Evolutionary conservation across 2,797 vertebrate genomes (phyloP).

Genomic region (Coregonus sp.): DNA sequence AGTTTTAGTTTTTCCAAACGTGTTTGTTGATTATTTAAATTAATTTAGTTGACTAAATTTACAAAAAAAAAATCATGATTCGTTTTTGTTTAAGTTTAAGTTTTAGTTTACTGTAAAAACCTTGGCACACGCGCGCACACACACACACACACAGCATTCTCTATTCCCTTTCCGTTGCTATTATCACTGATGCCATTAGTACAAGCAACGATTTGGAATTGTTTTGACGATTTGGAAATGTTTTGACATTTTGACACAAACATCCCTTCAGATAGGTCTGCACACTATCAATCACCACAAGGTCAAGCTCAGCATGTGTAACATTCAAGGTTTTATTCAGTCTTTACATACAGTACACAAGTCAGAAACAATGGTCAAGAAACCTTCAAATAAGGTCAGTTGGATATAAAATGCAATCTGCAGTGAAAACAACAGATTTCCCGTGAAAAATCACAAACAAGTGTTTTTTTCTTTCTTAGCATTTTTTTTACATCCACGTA

Average conservation of each 20-base stretch:
- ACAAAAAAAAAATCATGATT: no score
- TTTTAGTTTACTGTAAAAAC: no score
- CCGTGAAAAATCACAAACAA: constrained; percentile 39
- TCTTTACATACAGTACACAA: constrained; percentile 81
- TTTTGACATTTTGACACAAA: background rate
- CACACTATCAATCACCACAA: constrained; percentile 45
- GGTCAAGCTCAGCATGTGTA: constrained; percentile 57
- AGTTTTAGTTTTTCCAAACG: no score
- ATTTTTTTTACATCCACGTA: constrained; percentile 43
- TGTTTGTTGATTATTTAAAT: no score
- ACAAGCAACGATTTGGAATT: no score
- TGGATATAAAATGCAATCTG: constrained; percentile 70
- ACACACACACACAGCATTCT: background rate
- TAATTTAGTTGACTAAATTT: no score
- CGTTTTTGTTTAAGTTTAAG: no score
- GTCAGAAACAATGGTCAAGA: constrained; percentile 73
- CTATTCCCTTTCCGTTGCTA: background rate
- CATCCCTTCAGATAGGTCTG: constrained; percentile 25
- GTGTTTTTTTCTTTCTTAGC: constrained; percentile 44
- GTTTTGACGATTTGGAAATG: no score
- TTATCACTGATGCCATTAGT: no score
- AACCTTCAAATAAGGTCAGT: constrained; percentile 69
- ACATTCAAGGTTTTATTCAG: constrained; percentile 84
- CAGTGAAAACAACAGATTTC: constrained; percentile 59
- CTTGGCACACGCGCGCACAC: background rate